These are phyloP conservation scores for Tiphia femorata DNA, from an alignment of 2,888 invertebrate genomes.

Conservation along the genomic window DNA sequence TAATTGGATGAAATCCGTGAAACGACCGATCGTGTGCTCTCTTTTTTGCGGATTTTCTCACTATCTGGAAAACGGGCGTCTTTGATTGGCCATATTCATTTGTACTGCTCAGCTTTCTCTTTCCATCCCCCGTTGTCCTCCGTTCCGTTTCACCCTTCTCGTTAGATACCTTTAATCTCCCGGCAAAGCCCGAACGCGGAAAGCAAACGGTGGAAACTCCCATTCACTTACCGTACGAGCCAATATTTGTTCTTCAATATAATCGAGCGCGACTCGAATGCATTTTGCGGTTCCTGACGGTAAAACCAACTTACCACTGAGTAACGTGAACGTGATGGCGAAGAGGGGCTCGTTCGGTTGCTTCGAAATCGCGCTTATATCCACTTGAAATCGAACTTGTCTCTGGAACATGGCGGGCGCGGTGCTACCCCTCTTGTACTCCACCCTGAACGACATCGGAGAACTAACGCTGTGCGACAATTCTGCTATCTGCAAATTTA, in stretches of 20 bases:
- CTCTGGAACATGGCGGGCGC: conserved; percentile 97
- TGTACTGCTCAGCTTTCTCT: no score
- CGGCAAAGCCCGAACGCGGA: no score
- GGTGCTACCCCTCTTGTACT: conserved; percentile 94
- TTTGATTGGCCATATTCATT: no score
- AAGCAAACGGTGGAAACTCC: no score
- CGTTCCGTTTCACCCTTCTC: no score
- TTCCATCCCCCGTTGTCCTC: no score
- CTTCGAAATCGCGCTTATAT: conserved; percentile 87
- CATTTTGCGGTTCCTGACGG: no score
- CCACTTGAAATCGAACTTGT: conserved; percentile 95
- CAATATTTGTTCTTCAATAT: not conserved
- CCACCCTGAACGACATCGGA: conserved; percentile 97
- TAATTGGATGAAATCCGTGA: no score
- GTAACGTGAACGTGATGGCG: conserved; percentile 93
- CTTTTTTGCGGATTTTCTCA: no score
- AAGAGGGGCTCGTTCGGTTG: conserved; percentile 84
- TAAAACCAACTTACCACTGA: conserved; percentile 80
- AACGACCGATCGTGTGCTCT: no score
- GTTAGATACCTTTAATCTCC: no score
- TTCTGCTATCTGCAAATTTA: conserved; percentile 82
- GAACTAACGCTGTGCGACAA: conserved; percentile 97
- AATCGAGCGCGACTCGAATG: not conserved
- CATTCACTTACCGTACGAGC: not conserved
- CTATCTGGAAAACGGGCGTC: no score